A percentile compares a stretch with the other conserved stretches of the same genome.
Evolutionary conservation across 2,888 invertebrate species (phyloP).

Genomic region (Erebia palarica): DNA sequence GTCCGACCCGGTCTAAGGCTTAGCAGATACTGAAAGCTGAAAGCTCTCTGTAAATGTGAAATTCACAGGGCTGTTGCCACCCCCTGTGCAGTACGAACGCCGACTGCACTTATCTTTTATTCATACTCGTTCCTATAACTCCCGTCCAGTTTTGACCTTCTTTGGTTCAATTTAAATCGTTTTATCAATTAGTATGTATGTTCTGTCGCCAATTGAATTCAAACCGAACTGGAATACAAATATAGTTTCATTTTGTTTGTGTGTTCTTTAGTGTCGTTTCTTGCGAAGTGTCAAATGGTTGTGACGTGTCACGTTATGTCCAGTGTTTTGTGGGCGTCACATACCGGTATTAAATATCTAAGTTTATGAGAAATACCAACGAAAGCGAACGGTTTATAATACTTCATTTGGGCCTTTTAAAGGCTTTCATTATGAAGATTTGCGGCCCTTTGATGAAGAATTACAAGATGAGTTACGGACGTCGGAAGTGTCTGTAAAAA

Average conservation of each 20-base stretch:
- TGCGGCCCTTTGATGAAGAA: no score
- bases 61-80: constrained; percentile 47
- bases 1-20: constrained; percentile 44
- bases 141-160: constrained; percentile 60
- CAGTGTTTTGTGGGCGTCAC: constrained; percentile 22
- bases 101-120: constrained; percentile 51
- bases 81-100: constrained; percentile 50
- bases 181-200: constrained; percentile 45
- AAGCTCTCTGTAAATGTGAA: constrained; percentile 40
- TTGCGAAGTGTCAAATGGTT: constrained; percentile 26
- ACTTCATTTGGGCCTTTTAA: no score
- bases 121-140: constrained; percentile 52
- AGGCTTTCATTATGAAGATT: no score
- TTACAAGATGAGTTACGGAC: no score
- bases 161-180: constrained; percentile 51
- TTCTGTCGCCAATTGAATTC: constrained; percentile 7
- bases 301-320: constrained; percentile 16
- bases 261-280: constrained; percentile 7
- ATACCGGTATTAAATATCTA: neutral
- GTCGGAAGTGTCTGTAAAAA: no score
- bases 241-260: constrained; percentile 20
- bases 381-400: no score
- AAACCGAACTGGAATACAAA: neutral
- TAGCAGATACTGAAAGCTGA: constrained; percentile 55
- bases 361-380: no score